Base-by-base conservation (phyloP, 2,888 invertebrate genomes). In the Drosophila fungiperda region DNA sequence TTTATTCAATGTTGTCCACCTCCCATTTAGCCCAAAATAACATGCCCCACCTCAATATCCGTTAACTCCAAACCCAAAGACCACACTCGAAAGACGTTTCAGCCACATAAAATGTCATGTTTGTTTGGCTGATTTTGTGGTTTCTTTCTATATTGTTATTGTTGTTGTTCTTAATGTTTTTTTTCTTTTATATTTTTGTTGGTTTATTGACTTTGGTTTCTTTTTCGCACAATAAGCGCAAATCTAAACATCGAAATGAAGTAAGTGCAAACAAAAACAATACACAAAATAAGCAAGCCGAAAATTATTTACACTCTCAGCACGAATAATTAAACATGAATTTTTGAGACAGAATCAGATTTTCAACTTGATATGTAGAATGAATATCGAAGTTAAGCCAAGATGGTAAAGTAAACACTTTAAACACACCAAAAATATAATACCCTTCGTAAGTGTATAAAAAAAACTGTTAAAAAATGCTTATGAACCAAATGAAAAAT, bases 151-250 rank as follows among this genome's bases (percentile, higher is more conserved):
- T 53, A 52, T 68, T 64, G 57, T 71, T 68, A 55, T 71, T 76
- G 54, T 50, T 63, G 36, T 68, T 64, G 45, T 55, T 66, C 35
- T 59, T 67, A 52, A 58, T 64, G 48, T 38, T 68, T n/a, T 55
- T 29, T 29, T 29, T 55, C 62, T 26, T 59, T 69, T 42, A 52
- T 68, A 38, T 38, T 68, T n/a, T 50, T 58, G 33, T 54, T 55
- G 52, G 88, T 86, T 85, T 85, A 85, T 88, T 85, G 85, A 85
- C 85, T 88, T 83, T 86, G 88, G 77, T 74, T 69, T 57, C 72
- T 76, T 80, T 83, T 87, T 87, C 82, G 88, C 86, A 83, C 76
- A 86, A 73, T 83, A 79, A 86, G 87, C 82, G 60, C 55, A 80
- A 78, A 78, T 69, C 70, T 71, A 80, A 89, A 87, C 78, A 83